A percentile compares a stretch with the other conserved stretches of the same genome.
Evolutionary conservation across 64 coral and sea anemone species (phyloP).

Genomic region (Orbicella faveolata): DNA sequence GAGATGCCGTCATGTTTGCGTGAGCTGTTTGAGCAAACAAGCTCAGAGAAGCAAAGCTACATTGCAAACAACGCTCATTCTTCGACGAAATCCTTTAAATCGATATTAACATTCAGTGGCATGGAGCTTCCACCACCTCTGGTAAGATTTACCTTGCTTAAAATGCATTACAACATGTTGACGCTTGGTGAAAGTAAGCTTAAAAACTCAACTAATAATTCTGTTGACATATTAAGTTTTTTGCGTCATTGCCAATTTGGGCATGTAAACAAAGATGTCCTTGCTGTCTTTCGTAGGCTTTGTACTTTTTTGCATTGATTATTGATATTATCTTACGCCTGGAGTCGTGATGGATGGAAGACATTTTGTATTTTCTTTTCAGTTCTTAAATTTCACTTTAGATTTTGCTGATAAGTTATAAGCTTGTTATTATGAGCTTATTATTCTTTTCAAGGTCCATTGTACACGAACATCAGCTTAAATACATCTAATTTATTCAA

Average conservation of each 20-base stretch:
- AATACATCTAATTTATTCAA: too few species aligned
- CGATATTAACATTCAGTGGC: background rate
- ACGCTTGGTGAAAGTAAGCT: background rate
- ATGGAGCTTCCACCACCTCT: slow-evolving; percentile 62
- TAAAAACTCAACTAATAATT: background rate
- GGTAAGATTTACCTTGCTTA: slow-evolving; percentile 35
- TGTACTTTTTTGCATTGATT: background rate
- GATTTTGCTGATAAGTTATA: too few species aligned
- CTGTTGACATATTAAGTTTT: background rate
- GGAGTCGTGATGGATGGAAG: background rate
- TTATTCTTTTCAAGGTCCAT: too few species aligned
- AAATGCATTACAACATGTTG: background rate
- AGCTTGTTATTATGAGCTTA: too few species aligned
- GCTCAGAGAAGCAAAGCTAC: background rate
- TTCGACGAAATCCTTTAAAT: background rate
- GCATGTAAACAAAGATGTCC: background rate
- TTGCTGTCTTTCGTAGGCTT: background rate
- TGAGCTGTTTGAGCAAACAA: slow-evolving; percentile 33
- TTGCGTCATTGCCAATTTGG: background rate
- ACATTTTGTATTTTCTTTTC: background rate
- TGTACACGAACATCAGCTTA: too few species aligned
- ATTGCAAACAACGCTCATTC: background rate
- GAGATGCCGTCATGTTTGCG: slow-evolving; percentile 41
- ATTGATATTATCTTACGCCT: background rate
- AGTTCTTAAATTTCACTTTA: too few species aligned